These are phyloP conservation scores for Notarius quadriscutis DNA, from an alignment of 2,113 vertebrate species.

Conservation along the genomic window DNA sequence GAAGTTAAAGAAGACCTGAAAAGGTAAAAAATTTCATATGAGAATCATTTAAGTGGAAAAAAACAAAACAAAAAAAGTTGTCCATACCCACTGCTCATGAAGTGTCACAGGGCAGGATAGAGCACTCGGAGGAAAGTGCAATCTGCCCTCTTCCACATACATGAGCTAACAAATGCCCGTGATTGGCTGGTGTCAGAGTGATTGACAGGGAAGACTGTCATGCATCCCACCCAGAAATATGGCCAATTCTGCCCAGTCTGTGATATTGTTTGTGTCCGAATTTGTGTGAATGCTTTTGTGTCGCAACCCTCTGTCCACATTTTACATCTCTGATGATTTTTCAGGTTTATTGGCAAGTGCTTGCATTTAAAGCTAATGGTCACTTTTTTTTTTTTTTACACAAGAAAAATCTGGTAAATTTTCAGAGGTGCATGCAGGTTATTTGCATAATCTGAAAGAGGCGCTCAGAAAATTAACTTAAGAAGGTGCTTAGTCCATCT, in stretches of 20 bases:
- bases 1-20: constrained; percentile 86
- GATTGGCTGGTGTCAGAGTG: neutral
- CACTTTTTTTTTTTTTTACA: neutral
- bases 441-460: neutral
- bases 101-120: neutral
- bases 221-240: neutral
- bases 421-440: neutral
- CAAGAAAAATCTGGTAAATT: neutral
- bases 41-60: neutral
- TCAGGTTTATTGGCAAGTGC: neutral
- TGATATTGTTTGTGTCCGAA: neutral
- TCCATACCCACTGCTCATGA: neutral
- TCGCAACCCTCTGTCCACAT: neutral
- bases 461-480: neutral
- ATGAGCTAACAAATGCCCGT: neutral
- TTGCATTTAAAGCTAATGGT: too few species aligned
- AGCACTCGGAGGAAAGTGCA: too few species aligned
- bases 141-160: neutral
- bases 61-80: neutral
- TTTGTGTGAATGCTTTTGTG: neutral
- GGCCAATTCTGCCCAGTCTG: neutral
- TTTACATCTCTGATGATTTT: neutral
- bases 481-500: neutral
- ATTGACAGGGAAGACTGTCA: neutral
- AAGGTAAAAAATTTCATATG: neutral